A percentile compares a stretch with the other conserved stretches of the same genome.
These are phyloP conservation scores for Ptilonorhynchus violaceus DNA, from an alignment of 2,113 vertebrate genomes.

Conservation along the genomic window DNA sequence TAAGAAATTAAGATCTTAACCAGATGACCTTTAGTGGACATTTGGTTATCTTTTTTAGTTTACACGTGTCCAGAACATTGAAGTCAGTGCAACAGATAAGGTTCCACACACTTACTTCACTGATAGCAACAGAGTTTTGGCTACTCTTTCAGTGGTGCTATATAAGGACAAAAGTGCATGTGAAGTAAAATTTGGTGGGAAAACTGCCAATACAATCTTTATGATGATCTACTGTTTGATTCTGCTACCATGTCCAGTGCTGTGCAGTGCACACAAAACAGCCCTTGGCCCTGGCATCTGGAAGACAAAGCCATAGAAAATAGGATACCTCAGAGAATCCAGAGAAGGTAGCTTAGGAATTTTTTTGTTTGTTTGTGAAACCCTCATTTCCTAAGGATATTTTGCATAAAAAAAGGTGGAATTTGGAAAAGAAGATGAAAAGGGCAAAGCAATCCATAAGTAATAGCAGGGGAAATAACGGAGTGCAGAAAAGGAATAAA, in stretches of 20 bases:
- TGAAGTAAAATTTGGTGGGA: background rate
- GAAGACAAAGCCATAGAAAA: background rate
- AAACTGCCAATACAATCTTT: background rate
- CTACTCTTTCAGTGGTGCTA: background rate
- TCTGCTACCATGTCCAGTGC: background rate
- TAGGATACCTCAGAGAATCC: background rate
- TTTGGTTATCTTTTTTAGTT: background rate
- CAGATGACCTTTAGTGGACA: background rate
- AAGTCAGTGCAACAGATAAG: background rate
- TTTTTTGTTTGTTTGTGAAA: background rate
- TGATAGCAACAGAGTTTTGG: background rate
- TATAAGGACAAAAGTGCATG: background rate
- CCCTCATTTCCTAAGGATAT: background rate
- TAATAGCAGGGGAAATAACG: background rate
- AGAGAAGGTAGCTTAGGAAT: background rate
- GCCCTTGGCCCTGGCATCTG: background rate
- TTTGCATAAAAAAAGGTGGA: background rate
- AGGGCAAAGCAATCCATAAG: background rate
- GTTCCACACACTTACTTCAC: background rate
- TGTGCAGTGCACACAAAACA: background rate
- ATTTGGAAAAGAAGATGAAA: background rate
- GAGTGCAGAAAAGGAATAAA: background rate
- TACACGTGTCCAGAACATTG: background rate
- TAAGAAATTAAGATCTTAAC: background rate
- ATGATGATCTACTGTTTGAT: background rate